A percentile compares a stretch with the other conserved stretches of the same genome.
These are phyloP conservation scores for Oxytorus armatus DNA, from an alignment of 2,888 invertebrate genomes.

Conservation along the genomic window DNA sequence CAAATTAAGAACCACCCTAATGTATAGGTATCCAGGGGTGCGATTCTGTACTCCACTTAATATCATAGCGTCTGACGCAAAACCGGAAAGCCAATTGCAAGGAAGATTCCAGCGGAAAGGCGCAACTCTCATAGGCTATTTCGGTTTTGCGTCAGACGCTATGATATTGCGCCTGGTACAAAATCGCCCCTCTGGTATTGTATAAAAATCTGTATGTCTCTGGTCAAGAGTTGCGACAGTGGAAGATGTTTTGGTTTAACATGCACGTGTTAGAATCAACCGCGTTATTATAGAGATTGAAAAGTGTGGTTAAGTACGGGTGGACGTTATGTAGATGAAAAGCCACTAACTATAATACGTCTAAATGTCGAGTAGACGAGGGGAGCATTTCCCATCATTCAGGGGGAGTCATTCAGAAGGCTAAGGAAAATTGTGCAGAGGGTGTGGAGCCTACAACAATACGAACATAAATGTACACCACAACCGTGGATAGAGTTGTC, in stretches of 20 bases:
- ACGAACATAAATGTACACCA: constrained; percentile 2
- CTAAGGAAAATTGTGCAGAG: background rate
- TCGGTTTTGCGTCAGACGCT: no score
- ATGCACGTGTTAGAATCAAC: constrained; percentile 20
- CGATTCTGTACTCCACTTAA: no score
- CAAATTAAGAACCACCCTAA: no score
- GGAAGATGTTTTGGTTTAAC: constrained; percentile 15
- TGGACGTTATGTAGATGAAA: constrained; percentile 37
- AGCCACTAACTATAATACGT: constrained; percentile 17
- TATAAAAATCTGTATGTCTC: constrained; percentile 26
- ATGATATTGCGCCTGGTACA: no score
- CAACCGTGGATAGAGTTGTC: constrained; percentile 77
- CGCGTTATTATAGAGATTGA: constrained; percentile 5
- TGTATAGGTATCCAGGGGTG: no score
- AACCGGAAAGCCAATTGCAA: no score
- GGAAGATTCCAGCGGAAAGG: no score
- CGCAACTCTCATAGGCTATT: no score
- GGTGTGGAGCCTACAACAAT: constrained; percentile 24
- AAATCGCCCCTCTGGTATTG: no score
- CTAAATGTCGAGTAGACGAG: constrained; percentile 14
- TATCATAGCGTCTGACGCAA: no score
- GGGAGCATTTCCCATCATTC: constrained; percentile 6
- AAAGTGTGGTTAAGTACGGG: constrained; percentile 9
- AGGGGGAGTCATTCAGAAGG: background rate
- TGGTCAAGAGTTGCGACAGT: constrained; percentile 3